A percentile compares a stretch with the other conserved stretches of the same genome.
Conservation (phyloP, 1,140 invertebrate species). For the Harpegnathos saltator region DNA sequence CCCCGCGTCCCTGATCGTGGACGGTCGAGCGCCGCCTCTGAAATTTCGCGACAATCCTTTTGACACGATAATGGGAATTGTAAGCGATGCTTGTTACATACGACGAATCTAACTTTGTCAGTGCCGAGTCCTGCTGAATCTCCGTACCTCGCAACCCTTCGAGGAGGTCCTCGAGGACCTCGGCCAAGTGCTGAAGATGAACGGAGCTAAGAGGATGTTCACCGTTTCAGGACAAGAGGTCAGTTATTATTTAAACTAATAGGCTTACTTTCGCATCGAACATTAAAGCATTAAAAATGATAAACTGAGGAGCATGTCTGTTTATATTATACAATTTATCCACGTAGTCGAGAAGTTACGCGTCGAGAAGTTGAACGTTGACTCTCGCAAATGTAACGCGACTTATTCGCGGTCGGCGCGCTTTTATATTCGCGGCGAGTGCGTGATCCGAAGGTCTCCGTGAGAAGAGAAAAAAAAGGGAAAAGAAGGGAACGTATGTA, state of each 20-base stretch:
- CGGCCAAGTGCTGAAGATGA: slow-evolving; percentile 96
- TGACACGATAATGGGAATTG: neutral
- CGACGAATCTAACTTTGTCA: slow-evolving; percentile 81
- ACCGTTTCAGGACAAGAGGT: slow-evolving; percentile 96
- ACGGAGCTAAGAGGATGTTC: slow-evolving; percentile 95
- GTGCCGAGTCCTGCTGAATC: slow-evolving; percentile 96
- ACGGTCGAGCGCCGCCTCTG: neutral
- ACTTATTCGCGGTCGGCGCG: neutral
- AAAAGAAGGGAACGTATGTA: slow-evolving; percentile 72
- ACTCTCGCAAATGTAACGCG: neutral
- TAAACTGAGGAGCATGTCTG: too few relatives aligned
- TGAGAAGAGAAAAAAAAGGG: neutral
- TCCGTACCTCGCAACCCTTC: slow-evolving; percentile 96
- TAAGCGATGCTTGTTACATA: neutral
- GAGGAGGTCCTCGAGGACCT: slow-evolving; percentile 97
- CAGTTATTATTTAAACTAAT: slow-evolving; percentile 74
- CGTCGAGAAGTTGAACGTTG: neutral
- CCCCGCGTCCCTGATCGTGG: too few relatives aligned
- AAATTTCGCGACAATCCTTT: slow-evolving; percentile 14
- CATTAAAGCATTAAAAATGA: too few relatives aligned
- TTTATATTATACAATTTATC: neutral
- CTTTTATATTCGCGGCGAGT: slow-evolving; percentile 8
- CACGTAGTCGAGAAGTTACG: too few relatives aligned
- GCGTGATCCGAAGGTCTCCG: slow-evolving; percentile 70
- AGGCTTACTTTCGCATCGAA: too few relatives aligned